Conservation (phyloP, 2,113 vertebrate genomes). For the Pelecanus crispus region DNA sequence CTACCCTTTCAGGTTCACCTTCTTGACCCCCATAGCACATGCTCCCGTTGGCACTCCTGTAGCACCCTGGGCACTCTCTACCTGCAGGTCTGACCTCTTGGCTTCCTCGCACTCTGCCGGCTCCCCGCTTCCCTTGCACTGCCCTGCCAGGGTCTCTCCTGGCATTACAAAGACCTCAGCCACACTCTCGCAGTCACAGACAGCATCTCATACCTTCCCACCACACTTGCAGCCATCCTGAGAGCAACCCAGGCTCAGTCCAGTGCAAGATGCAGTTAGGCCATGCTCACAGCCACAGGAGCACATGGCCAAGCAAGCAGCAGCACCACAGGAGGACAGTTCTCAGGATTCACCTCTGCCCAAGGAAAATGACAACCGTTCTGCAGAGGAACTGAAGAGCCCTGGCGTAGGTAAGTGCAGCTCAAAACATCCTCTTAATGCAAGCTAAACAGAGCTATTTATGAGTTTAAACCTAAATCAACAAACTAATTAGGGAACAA, state of each 20-base stretch:
- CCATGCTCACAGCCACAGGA: background rate
- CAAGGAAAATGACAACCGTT: background rate
- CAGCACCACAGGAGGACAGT: background rate
- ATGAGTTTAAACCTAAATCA: background rate
- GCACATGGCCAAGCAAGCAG: background rate
- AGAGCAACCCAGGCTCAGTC: background rate
- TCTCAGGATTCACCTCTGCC: background rate
- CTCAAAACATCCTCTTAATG: background rate
- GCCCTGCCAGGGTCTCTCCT: background rate
- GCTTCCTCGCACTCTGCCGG: background rate
- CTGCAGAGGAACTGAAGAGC: background rate
- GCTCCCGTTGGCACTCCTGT: background rate
- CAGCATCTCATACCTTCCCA: background rate
- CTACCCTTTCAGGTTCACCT: background rate
- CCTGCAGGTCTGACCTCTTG: background rate
- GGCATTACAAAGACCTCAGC: background rate
- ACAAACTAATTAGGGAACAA: background rate
- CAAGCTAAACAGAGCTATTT: background rate
- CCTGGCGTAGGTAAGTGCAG: background rate
- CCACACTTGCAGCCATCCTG: background rate
- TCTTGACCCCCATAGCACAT: background rate
- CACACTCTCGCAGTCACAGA: background rate
- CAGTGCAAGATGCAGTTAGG: background rate
- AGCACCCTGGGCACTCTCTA: background rate
- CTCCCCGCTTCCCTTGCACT: background rate